Base-by-base conservation (phyloP, 1,140 invertebrate species). In the Meloidogyne chitwoodi region DNA sequence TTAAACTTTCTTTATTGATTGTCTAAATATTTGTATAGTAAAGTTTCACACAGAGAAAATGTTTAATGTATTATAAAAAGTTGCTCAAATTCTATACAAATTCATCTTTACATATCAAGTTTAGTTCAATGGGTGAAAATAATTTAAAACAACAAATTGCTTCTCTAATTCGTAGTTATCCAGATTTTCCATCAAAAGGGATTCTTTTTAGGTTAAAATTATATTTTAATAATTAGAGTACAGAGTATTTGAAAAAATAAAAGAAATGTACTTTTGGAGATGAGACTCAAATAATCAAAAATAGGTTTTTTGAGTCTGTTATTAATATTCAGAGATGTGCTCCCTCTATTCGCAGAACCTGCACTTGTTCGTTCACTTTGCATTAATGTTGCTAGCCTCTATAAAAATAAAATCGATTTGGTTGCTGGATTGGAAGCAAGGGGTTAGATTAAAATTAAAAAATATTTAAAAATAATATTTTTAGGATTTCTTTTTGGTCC, bases 401-500 rank as follows among this genome's bases (percentile, higher is more conserved):
- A 77, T 41, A 65, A 26, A 34, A 27, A 48, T n/a, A 27, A 77
- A 78, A 68, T 77, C 11, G 76, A 77, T 34, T 27, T 61, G 8
- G 29, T 77, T 56, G 76, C 74, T 26, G 76, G 31, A 27, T 61
- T 77, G 19, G 76, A 77, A 48, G 69, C 76, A 31, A 41, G 76
- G 38, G 76, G 76, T 77, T 16, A n/a, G 11, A n/a, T 38, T 10
- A 62, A 61, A 61, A 12, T 29, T 27, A 72, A 66, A 67, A 14
- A 44, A 34, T 38, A 24, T 22, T 19, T 26, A 38, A 31, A 6
- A 31, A 31, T 6, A 31, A 31, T 8, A 8, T 48, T 75, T 69
- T n/a, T 41, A 77, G 76, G 76, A 3, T 77, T 77, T 77, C 48
- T 77, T 29, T 78, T 77, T 66, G 76, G 76, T 4, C 76, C 76